phyloP scores from a whole-genome alignment of 2,888 invertebrate genomes.

The Phymatocera aterrima region DNA sequence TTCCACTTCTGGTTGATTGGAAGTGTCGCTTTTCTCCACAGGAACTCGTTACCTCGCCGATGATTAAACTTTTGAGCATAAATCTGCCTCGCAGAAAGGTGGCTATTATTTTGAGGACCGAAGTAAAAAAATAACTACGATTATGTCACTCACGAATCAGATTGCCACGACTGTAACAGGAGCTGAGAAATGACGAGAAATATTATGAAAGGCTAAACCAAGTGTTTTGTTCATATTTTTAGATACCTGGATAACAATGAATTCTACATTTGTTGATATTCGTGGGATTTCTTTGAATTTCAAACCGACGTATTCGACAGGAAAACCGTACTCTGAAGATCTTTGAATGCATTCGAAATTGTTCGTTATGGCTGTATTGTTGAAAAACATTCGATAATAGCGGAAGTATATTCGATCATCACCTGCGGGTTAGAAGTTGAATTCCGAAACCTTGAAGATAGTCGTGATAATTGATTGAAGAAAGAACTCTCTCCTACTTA shows the following conservation, averaged over 20 bases:
- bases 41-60: constrained; percentile 36
- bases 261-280: background rate
- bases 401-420: background rate
- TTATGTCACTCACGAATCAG: constrained; percentile 1
- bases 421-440: background rate
- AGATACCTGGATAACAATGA: background rate
- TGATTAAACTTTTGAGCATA: constrained; percentile 8
- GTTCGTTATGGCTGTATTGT: no score
- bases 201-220: background rate
- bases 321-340: background rate
- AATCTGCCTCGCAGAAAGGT: constrained; percentile 10
- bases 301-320: background rate
- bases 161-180: background rate
- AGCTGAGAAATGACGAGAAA: background rate
- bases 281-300: background rate
- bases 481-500: background rate
- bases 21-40: constrained; percentile 15
- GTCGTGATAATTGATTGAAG: background rate
- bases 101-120: background rate
- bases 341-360: no score
- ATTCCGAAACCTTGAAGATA: background rate
- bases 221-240: background rate
- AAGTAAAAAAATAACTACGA: background rate
- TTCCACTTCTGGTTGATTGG: constrained; percentile 36
- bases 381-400: background rate